Conservation (phyloP, 2,888 invertebrate genomes). For the Linnaemya tessellans region DNA sequence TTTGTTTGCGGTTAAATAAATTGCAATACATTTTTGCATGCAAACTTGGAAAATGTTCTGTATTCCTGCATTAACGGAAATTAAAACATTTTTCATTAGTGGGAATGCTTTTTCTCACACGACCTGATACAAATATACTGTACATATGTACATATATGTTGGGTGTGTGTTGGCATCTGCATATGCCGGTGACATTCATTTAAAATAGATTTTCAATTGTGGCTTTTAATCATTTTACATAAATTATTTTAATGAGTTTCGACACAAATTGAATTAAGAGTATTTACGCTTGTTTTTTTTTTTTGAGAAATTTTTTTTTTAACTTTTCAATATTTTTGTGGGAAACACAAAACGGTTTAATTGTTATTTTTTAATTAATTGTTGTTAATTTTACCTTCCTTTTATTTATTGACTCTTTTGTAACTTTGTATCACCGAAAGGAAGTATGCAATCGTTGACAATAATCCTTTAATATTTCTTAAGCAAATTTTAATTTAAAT, state of each 20-base stretch:
- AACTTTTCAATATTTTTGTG: neutral
- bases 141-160: neutral
- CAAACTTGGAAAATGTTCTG: neutral
- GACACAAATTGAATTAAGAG: conserved; percentile 66
- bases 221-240: conserved; percentile 81
- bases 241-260: conserved; percentile 81
- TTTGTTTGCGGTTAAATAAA: conserved; percentile 66
- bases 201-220: conserved; percentile 82
- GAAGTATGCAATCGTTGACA: neutral
- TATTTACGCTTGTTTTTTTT: conserved; percentile 43
- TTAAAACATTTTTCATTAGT: conserved; percentile 54
- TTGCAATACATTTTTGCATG: conserved; percentile 39
- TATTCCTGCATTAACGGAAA: conserved; percentile 52
- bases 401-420: conserved; percentile 1
- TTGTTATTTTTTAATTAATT: conserved; percentile 71
- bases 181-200: conserved; percentile 71
- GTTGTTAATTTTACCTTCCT: conserved; percentile 40
- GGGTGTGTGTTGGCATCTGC: conserved; percentile 26
- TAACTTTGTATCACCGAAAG: neutral
- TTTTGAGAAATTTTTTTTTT: conserved; percentile 4
- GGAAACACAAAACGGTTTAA: conserved; percentile 34
- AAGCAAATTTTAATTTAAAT: neutral
- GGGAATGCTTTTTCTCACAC: neutral
- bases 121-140: too few relatives aligned
- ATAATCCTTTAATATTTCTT: neutral